A percentile compares a stretch with the other conserved stretches of the same genome.
Conservation (phyloP, 2,797 vertebrate species). For the Tapera naevia region DNA sequence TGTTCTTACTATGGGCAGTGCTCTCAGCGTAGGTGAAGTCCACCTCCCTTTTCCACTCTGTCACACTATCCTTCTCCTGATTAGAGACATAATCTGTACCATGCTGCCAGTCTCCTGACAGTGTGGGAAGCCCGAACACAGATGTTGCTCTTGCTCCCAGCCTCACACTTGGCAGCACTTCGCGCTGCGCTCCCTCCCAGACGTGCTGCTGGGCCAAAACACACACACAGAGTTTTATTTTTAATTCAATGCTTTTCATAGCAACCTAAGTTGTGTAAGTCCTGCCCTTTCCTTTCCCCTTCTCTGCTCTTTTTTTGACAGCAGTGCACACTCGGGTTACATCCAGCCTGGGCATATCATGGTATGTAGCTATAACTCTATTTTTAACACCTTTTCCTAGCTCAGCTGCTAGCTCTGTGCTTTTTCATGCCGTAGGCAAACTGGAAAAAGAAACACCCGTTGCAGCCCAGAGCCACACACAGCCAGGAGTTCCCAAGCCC, state of each 20-base stretch:
- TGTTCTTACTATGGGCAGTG: neutral
- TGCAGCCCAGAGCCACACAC: neutral
- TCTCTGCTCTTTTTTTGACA: neutral
- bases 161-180: slow-evolving; percentile 9
- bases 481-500: neutral
- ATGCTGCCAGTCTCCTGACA: neutral
- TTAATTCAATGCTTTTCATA: neutral
- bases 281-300: neutral
- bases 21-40: neutral
- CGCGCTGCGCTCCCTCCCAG: neutral
- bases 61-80: neutral
- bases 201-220: neutral
- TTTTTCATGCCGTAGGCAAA: neutral
- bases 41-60: neutral
- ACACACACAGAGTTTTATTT: slow-evolving; percentile 15
- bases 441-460: neutral
- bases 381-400: slow-evolving; percentile 36
- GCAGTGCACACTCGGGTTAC: neutral
- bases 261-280: neutral
- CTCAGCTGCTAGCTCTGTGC: neutral
- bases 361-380: neutral
- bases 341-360: neutral
- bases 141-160: neutral
- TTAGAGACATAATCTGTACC: neutral
- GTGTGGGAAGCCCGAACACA: neutral